phyloP scores from a whole-genome alignment of 2,113 vertebrate species.

The Piprites chloris region DNA sequence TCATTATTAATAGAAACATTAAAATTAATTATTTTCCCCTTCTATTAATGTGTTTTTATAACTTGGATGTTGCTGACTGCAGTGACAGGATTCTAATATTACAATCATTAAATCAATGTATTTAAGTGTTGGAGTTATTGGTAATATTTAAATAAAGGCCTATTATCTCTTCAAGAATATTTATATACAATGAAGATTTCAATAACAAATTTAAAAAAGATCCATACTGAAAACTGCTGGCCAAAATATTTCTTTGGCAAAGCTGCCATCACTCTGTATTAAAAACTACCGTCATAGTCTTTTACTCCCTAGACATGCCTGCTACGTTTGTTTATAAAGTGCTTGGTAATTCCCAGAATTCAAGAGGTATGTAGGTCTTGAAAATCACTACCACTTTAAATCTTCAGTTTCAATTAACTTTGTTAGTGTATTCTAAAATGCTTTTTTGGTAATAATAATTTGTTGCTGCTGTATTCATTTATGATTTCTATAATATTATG shows the following conservation, averaged over 20 bases:
- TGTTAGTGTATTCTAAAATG: background rate
- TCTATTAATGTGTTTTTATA: background rate
- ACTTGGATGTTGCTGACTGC: background rate
- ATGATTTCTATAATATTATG: background rate
- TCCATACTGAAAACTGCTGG: background rate
- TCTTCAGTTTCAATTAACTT: background rate
- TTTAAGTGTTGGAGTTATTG: background rate
- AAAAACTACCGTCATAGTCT: background rate
- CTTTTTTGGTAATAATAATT: background rate
- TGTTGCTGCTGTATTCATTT: background rate
- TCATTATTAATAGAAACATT: background rate
- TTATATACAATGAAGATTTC: background rate
- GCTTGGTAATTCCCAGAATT: background rate
- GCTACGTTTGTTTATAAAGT: background rate
- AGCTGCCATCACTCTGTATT: background rate
- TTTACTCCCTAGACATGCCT: background rate
- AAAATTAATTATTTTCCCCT: background rate
- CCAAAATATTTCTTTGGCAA: background rate
- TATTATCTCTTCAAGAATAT: background rate
- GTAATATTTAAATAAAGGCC: background rate
- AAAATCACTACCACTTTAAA: background rate
- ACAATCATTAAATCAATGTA: background rate
- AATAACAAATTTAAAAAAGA: background rate
- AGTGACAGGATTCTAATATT: background rate
- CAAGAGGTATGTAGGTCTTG: background rate